Percentiles rank a stretch among this genome's conserved stretches.
phyloP scores from a whole-genome alignment of 2,113 vertebrate species.

The Tonatia bakeri region DNA sequence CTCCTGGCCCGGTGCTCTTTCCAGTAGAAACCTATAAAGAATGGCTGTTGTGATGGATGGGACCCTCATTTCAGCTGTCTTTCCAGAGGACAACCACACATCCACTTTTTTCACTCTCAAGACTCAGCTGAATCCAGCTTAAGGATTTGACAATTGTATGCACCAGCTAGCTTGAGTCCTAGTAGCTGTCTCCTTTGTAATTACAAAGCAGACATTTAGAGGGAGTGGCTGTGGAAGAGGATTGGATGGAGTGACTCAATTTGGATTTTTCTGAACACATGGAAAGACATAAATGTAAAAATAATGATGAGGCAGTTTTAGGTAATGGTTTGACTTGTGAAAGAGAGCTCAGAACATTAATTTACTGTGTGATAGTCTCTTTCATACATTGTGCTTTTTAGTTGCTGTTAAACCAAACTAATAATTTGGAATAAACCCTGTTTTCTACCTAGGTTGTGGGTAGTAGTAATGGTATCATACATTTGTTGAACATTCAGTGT shows the following conservation, averaged over 20 bases:
- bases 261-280: neutral
- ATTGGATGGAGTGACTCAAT: neutral
- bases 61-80: neutral
- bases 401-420: neutral
- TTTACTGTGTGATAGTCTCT: neutral
- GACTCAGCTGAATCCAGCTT: neutral
- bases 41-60: neutral
- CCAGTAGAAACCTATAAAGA: neutral
- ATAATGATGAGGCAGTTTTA: neutral
- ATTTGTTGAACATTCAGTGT: neutral
- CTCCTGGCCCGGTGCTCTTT: neutral
- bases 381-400: neutral
- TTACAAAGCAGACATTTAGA: neutral
- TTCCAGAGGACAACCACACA: neutral
- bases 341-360: neutral
- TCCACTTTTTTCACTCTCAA: neutral
- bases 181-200: too few relatives aligned
- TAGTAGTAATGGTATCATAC: neutral
- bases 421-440: neutral
- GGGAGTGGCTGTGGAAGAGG: too few relatives aligned
- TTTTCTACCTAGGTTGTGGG: neutral
- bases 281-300: neutral
- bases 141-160: neutral
- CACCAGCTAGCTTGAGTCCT: neutral
- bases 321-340: neutral